These are phyloP conservation scores for Euleptes europaea DNA, from an alignment of 2,113 vertebrate genomes.

Conservation along the genomic window DNA sequence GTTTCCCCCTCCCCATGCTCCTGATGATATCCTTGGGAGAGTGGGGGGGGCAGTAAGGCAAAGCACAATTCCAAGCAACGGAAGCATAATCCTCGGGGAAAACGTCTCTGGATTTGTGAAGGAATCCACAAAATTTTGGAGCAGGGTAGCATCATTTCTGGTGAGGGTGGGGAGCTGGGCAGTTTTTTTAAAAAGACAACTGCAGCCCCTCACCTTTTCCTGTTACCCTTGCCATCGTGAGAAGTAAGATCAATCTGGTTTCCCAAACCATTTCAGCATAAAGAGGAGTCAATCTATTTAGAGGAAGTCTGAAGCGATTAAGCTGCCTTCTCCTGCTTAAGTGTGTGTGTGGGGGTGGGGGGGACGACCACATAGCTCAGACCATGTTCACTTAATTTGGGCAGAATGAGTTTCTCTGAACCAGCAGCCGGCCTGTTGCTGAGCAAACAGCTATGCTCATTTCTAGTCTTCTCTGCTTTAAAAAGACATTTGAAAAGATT, in stretches of 20 bases:
- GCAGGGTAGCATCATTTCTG: too few species aligned
- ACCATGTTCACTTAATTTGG: neutral
- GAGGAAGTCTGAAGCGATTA: fast-evolving
- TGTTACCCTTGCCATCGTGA: fast-evolving
- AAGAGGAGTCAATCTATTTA: fast-evolving
- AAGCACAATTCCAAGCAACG: too few species aligned
- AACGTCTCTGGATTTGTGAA: too few species aligned
- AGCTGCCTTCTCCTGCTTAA: neutral
- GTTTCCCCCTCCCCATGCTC: too few species aligned
- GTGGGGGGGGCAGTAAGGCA: too few species aligned
- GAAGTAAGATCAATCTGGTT: neutral
- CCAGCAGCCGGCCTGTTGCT: neutral
- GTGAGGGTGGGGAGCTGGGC: too few species aligned
- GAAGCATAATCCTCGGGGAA: too few species aligned
- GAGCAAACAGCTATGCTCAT: slow-evolving; percentile 1
- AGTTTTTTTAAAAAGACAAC: neutral
- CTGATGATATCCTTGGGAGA: too few species aligned
- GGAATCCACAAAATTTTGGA: too few species aligned
- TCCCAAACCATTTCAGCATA: fast-evolving
- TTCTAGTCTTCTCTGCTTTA: slow-evolving; percentile 14
- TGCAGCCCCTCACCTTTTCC: neutral
- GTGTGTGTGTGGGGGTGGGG: neutral
- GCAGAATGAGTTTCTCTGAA: slow-evolving; percentile 12
- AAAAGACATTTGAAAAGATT: slow-evolving; percentile 20
- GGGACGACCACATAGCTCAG: neutral